Evolutionary conservation across 2,113 vertebrate genomes (phyloP).

Genomic region (Passer domesticus): DNA sequence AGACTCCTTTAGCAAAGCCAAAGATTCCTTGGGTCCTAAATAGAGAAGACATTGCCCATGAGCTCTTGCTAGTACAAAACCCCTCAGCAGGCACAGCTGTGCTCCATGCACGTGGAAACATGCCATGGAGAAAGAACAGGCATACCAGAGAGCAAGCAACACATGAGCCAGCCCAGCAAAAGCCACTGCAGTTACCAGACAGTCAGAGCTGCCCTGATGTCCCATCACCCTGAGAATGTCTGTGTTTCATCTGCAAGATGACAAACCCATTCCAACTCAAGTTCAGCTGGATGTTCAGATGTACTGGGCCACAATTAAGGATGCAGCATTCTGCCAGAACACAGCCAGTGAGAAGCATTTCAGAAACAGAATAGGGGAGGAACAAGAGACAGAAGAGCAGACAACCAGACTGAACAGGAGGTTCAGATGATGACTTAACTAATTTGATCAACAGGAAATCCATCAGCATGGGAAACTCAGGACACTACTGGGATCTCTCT

Average conservation of each 20-base stretch:
- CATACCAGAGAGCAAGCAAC: background rate
- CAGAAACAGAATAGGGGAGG: background rate
- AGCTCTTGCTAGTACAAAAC: background rate
- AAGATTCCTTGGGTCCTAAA: background rate
- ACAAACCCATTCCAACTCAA: background rate
- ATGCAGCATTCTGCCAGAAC: background rate
- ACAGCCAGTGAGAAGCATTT: background rate
- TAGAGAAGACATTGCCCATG: background rate
- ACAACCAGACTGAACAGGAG: background rate
- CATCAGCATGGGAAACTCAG: background rate
- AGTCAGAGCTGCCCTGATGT: background rate
- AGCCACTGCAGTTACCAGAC: background rate
- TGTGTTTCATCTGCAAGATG: background rate
- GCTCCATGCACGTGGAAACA: background rate
- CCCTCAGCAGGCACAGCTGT: background rate
- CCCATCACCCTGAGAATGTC: background rate
- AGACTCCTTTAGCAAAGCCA: background rate
- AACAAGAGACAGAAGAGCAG: background rate
- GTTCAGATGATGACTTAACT: background rate
- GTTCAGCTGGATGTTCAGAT: background rate
- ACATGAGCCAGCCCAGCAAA: fast-evolving
- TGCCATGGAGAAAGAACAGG: background rate
- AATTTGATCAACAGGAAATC: background rate
- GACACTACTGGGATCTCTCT: background rate
- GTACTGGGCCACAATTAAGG: background rate